Evolutionary conservation across 2,797 vertebrate species (phyloP).

Genomic region (Tragopan temminckii): DNA sequence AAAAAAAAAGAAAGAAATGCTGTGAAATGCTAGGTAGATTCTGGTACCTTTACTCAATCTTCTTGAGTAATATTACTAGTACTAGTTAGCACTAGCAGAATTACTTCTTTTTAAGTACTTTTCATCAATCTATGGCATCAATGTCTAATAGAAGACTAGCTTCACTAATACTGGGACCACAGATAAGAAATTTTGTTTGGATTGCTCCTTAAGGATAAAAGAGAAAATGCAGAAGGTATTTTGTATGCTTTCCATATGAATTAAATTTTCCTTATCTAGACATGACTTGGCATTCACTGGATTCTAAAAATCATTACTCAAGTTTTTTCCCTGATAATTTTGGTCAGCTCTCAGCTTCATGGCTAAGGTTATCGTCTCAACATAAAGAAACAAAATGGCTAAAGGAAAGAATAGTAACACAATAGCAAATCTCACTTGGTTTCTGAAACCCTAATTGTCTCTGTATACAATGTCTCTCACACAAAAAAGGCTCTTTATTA

Average conservation of each 20-base stretch:
- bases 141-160: background rate
- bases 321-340: background rate
- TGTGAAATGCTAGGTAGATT: background rate
- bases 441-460: background rate
- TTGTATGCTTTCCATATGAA: background rate
- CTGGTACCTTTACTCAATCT: background rate
- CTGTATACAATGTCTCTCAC: background rate
- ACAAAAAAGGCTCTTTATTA: background rate
- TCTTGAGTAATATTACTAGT: accelerated
- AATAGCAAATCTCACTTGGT: background rate
- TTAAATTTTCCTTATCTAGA: background rate
- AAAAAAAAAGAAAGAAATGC: too few species aligned
- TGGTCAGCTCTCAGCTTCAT: background rate
- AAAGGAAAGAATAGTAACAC: background rate
- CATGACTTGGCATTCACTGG: background rate
- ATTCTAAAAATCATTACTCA: background rate
- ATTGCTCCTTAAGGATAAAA: background rate
- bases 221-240: background rate
- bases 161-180: background rate
- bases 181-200: background rate
- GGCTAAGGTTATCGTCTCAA: background rate
- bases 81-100: background rate
- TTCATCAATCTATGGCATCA: too few species aligned
- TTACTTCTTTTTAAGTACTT: background rate
- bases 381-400: background rate